A percentile compares a stretch with the other conserved stretches of the same genome.
Evolutionary conservation across 1,140 invertebrate genomes (phyloP).

Genomic region (Popillia japonica): DNA sequence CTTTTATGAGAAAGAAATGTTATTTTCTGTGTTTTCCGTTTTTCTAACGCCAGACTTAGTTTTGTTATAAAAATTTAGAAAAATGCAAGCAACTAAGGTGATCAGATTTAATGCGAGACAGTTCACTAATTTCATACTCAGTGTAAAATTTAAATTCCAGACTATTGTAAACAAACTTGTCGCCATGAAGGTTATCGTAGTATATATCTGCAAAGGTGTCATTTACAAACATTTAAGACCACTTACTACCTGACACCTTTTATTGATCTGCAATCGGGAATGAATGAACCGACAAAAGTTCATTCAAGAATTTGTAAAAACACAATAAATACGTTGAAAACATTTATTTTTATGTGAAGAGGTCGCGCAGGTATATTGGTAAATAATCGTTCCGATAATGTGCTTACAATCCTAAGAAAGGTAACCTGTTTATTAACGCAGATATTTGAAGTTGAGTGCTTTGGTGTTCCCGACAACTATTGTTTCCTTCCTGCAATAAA

Average conservation of each 20-base stretch:
- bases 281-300: conserved; percentile 4
- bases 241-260: conserved; percentile 34
- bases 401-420: neutral
- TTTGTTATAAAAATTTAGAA: neutral
- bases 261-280: conserved; percentile 5
- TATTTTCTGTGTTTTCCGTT: too few species aligned
- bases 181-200: neutral
- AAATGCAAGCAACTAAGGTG: neutral
- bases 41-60: neutral
- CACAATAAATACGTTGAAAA: conserved; percentile 15
- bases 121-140: neutral
- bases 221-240: conserved; percentile 30
- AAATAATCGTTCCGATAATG: neutral
- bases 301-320: conserved; percentile 33
- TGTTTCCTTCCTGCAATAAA: conserved; percentile 25
- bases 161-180: conserved; percentile 18
- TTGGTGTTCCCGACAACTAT: neutral
- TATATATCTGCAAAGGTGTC: conserved; percentile 15
- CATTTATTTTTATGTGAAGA: conserved; percentile 9
- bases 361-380: conserved; percentile 4
- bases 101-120: neutral
- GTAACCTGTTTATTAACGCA: neutral
- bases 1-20: too few species aligned
- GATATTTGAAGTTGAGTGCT: neutral
- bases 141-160: neutral